phyloP scores from a whole-genome alignment of 2,113 vertebrate species.

The Podiceps cristatus region DNA sequence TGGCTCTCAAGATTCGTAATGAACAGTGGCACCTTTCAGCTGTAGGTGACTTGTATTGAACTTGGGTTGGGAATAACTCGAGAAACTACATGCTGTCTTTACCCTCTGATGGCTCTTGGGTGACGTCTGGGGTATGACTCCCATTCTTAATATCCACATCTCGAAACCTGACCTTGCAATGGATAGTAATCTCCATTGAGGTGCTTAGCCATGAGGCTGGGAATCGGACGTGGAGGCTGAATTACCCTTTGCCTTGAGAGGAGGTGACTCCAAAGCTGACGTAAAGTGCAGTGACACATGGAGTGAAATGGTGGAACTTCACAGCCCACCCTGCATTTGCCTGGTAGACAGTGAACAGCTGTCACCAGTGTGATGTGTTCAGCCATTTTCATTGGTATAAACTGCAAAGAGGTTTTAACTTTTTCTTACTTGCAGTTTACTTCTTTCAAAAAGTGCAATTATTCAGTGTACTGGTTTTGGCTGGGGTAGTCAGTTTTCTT shows the following conservation, averaged over 20 bases:
- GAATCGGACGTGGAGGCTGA: not conserved
- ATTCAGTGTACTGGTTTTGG: not conserved
- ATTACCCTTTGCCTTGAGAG: not conserved
- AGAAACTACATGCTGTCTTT: accelerated
- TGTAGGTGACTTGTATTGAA: not conserved
- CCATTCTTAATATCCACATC: not conserved
- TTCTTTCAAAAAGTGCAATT: not conserved
- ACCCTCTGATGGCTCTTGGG: not conserved
- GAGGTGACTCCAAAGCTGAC: not conserved
- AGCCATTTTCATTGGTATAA: not conserved
- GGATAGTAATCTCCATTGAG: not conserved
- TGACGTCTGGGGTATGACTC: not conserved
- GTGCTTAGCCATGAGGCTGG: not conserved
- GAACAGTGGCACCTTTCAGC: slow-evolving; percentile 7
- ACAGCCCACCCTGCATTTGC: not conserved
- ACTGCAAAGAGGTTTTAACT: not conserved
- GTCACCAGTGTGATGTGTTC: not conserved
- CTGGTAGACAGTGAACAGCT: not conserved
- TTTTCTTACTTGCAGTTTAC: not conserved
- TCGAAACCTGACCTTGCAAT: not conserved
- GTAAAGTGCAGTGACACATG: not conserved
- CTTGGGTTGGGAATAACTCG: not conserved
- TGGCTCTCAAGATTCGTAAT: not conserved
- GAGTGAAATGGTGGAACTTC: not conserved
- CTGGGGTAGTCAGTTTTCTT: not conserved